Evolutionary conservation across 2,888 invertebrate species (phyloP).

Genomic region (Acanthacorydalis orientalis): DNA sequence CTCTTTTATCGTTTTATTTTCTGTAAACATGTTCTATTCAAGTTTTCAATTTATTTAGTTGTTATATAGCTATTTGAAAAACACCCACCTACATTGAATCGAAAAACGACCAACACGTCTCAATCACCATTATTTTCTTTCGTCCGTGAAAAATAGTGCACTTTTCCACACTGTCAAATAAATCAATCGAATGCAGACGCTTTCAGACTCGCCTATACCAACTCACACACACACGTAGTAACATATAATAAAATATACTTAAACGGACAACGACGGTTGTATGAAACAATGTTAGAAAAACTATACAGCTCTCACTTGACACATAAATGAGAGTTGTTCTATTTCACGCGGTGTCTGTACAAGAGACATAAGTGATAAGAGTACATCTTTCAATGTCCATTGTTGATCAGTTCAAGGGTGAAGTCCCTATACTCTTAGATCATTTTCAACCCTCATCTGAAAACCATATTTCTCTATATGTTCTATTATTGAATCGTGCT

Average conservation of each 20-base stretch:
- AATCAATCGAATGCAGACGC: conserved; percentile 4
- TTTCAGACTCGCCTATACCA: too few species aligned
- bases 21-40: too few species aligned
- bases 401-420: background rate
- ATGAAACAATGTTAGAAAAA: too few species aligned
- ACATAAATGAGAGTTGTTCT: background rate
- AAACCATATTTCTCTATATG: too few species aligned
- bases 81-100: background rate
- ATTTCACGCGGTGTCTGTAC: background rate
- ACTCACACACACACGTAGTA: too few species aligned
- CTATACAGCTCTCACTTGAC: background rate
- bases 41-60: too few species aligned
- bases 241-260: too few species aligned
- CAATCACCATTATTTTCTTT: conserved; percentile 1
- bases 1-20: too few species aligned
- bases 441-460: too few species aligned
- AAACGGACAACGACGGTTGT: too few species aligned
- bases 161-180: conserved; percentile 4
- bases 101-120: background rate
- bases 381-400: conserved; percentile 5
- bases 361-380: conserved; percentile 1
- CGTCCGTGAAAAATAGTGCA: conserved; percentile 2
- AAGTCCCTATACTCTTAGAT: background rate
- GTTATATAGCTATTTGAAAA: background rate
- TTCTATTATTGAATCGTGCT: too few species aligned